phyloP scores from a whole-genome alignment of 2,113 vertebrate species.

The Crocuta crocuta region DNA sequence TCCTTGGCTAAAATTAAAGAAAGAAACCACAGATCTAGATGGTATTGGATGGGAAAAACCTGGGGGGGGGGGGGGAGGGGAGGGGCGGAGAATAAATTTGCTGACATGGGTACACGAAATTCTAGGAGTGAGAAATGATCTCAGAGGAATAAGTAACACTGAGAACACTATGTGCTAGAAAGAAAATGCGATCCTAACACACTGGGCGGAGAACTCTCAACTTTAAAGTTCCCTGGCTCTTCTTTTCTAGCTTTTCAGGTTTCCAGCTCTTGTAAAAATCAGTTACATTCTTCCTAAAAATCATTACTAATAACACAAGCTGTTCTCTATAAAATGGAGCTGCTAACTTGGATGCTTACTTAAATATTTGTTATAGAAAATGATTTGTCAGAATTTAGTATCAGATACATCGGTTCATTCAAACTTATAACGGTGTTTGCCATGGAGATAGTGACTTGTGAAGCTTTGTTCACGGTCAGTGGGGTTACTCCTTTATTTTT shows the following conservation, averaged over 20 bases:
- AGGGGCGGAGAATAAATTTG: background rate
- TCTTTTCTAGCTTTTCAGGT: background rate
- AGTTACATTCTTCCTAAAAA: background rate
- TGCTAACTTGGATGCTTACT: background rate
- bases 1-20: background rate
- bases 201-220: background rate
- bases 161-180: background rate
- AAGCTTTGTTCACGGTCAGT: background rate
- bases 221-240: fast-evolving
- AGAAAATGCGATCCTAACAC: background rate
- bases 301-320: background rate
- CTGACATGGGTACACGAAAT: background rate
- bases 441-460: background rate
- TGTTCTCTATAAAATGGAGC: background rate
- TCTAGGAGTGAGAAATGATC: background rate
- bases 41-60: background rate
- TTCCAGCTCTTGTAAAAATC: background rate
- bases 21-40: background rate
- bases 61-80: background rate
- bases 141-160: background rate
- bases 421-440: background rate
- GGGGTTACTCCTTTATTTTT: background rate
- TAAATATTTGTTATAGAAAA: background rate
- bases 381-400: background rate
- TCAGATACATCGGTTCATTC: background rate